phyloP scores from a whole-genome alignment of 2,888 invertebrate species.

The Dolichomitus sp. region DNA sequence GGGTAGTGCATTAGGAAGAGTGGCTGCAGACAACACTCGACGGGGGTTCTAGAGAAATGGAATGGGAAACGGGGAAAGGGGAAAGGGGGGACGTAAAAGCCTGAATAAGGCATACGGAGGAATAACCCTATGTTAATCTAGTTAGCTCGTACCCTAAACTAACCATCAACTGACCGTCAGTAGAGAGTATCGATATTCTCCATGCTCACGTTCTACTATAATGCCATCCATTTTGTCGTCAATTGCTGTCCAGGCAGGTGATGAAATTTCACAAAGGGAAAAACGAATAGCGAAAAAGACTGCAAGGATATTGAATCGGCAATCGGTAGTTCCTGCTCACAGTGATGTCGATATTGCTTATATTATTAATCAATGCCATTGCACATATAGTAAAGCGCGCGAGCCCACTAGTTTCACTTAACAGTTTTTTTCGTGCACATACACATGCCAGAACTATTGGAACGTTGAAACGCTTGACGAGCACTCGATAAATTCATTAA shows the following conservation, averaged over 20 bases:
- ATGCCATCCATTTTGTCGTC: not conserved
- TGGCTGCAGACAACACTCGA: too few relatives aligned
- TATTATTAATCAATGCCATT: conserved; percentile 41
- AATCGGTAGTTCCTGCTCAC: not conserved
- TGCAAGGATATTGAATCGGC: conserved; percentile 26
- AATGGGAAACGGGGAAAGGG: too few relatives aligned
- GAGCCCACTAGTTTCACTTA: conserved; percentile 11
- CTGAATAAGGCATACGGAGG: too few relatives aligned
- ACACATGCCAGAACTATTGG: conserved; percentile 31
- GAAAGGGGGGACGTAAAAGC: too few relatives aligned
- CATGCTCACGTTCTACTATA: not conserved
- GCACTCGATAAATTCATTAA: conserved; percentile 61
- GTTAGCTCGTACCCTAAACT: too few relatives aligned
- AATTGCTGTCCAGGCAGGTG: not conserved
- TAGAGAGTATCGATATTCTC: not conserved
- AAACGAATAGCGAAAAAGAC: conserved; percentile 1
- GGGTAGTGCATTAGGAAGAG: too few relatives aligned
- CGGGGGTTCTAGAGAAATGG: too few relatives aligned
- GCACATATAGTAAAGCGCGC: conserved; percentile 1
- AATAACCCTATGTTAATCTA: too few relatives aligned
- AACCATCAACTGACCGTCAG: not conserved
- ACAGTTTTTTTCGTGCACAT: conserved; percentile 2
- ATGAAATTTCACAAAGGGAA: conserved; percentile 23
- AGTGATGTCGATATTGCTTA: conserved; percentile 39
- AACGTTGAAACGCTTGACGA: conserved; percentile 50